These are phyloP conservation scores for Ispidina picta DNA, from an alignment of 2,797 vertebrate species.

Conservation along the genomic window DNA sequence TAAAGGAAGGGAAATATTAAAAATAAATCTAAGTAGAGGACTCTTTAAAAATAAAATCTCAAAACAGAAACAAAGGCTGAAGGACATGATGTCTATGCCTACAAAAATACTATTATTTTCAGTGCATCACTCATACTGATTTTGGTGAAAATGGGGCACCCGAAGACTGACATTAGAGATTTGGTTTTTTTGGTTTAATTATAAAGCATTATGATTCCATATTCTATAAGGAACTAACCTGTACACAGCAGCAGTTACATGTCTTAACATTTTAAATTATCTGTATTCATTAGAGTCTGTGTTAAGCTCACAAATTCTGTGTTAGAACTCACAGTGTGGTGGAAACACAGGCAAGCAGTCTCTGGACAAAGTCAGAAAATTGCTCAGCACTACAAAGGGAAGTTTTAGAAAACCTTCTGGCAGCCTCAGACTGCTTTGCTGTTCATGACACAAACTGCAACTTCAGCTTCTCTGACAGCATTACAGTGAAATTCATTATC, in stretches of 20 bases:
- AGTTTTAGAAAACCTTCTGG: background rate
- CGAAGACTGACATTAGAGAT: background rate
- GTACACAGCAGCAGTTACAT: background rate
- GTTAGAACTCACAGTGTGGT: background rate
- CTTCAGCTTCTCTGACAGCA: background rate
- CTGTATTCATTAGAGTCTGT: background rate
- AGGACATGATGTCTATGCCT: background rate
- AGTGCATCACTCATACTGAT: background rate
- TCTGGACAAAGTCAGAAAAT: background rate
- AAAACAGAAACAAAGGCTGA: background rate
- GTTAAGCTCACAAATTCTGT: background rate
- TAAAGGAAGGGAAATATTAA: background rate
- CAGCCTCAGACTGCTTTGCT: background rate
- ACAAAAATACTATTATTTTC: background rate
- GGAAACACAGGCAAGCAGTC: background rate
- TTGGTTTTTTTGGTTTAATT: background rate
- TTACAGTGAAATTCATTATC: slow-evolving; percentile 21
- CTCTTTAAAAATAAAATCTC: background rate
- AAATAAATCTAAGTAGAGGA: background rate
- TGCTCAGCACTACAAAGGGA: background rate
- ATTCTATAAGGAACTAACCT: background rate
- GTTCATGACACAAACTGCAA: background rate
- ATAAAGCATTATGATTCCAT: background rate
- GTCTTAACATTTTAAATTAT: background rate
- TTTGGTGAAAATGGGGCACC: background rate